A percentile compares a stretch with the other conserved stretches of the same genome.
phyloP scores from a whole-genome alignment of 30 jellyfish, hydroid and myxozoan species.

The Rhopilema esculentum region DNA sequence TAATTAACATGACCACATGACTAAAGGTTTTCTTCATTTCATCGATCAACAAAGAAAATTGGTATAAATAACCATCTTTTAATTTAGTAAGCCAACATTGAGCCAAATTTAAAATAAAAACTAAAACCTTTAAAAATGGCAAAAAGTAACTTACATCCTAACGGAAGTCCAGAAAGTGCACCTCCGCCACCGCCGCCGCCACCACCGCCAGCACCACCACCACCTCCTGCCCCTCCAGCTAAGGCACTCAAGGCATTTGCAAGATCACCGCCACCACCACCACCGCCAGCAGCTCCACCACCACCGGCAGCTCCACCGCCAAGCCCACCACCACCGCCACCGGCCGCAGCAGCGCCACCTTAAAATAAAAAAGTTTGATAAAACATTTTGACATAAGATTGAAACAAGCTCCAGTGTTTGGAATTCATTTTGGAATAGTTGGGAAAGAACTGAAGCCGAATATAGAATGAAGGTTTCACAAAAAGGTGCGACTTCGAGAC shows the following conservation, averaged over 20 bases:
- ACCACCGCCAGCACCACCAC: conserved; percentile 70
- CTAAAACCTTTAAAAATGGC: too few relatives aligned
- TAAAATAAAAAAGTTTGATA: background rate
- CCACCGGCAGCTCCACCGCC: conserved; percentile 68
- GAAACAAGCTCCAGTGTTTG: background rate
- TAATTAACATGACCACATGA: too few relatives aligned
- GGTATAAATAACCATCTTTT: too few relatives aligned
- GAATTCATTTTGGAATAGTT: too few relatives aligned
- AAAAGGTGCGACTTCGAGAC: too few relatives aligned
- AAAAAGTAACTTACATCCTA: conserved; percentile 57
- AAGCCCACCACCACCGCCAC: conserved; percentile 71
- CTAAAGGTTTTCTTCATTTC: too few relatives aligned
- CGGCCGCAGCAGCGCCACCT: conserved; percentile 61
- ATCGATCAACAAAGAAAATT: too few relatives aligned
- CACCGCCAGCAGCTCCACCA: conserved; percentile 80
- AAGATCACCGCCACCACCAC: conserved; percentile 82
- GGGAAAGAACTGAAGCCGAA: too few relatives aligned
- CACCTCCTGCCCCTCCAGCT: conserved; percentile 85
- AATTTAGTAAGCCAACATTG: too few relatives aligned
- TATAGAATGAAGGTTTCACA: too few relatives aligned
- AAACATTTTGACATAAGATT: background rate
- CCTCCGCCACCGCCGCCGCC: conserved; percentile 95
- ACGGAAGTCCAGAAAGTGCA: conserved; percentile 63
- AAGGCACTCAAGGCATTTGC: conserved; percentile 69
- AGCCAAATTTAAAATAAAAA: too few relatives aligned